A percentile compares a stretch with the other conserved stretches of the same genome.
Evolutionary conservation across 2,888 invertebrate genomes (phyloP).

Genomic region (Caenorhabditis auriculariae): DNA sequence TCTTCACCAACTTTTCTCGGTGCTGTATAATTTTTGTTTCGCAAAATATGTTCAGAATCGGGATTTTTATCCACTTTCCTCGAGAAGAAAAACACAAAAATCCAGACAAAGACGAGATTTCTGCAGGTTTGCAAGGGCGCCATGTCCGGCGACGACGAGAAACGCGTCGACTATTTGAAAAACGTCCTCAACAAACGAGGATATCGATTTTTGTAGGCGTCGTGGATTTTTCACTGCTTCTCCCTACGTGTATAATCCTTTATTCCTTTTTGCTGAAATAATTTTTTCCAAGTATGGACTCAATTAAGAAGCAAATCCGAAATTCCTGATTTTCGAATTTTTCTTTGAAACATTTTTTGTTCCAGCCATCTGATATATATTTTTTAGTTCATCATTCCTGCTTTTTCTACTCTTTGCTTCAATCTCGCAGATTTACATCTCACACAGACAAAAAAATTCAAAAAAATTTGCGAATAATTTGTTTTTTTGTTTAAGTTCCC

Average conservation of each 20-base stretch:
- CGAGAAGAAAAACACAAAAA: neutral
- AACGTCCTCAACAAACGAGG: constrained; percentile 40
- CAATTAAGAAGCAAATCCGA: neutral
- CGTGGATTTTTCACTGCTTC: neutral
- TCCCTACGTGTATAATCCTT: too few relatives aligned
- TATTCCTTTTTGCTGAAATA: too few relatives aligned
- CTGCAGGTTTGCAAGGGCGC: constrained; percentile 2
- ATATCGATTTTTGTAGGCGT: constrained; percentile 33
- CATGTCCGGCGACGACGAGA: constrained; percentile 2
- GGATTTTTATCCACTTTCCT: neutral
- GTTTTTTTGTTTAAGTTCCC: neutral
- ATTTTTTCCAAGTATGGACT: too few relatives aligned
- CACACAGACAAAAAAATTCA: too few relatives aligned
- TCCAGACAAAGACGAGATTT: too few relatives aligned
- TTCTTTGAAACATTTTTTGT: neutral
- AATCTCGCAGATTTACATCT: too few relatives aligned
- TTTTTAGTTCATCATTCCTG: neutral
- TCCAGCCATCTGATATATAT: neutral
- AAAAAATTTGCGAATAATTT: neutral
- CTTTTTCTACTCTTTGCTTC: too few relatives aligned
- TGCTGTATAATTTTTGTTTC: neutral
- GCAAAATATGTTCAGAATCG: too few relatives aligned
- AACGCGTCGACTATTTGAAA: constrained; percentile 33
- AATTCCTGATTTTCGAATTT: neutral
- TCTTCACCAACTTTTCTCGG: too few relatives aligned